These are phyloP conservation scores for Sinhomidia bicolor DNA, from an alignment of 2,888 invertebrate genomes.

Conservation along the genomic window DNA sequence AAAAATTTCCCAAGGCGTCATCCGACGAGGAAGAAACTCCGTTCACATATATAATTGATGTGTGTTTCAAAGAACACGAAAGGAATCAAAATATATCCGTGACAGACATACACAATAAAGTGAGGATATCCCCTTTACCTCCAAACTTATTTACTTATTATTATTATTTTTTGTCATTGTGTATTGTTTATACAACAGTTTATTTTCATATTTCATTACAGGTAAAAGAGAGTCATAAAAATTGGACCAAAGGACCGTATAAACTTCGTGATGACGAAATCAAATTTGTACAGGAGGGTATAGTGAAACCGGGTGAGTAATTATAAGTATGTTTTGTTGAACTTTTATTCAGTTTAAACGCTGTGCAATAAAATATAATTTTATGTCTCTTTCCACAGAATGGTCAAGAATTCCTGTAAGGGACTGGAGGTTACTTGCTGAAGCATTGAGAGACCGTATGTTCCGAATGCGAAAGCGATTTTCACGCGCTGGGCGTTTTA, in stretches of 20 bases:
- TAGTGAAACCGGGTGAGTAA: slow-evolving; percentile 58
- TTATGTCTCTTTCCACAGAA: slow-evolving; percentile 23
- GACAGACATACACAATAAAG: slow-evolving; percentile 46
- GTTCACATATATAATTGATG: slow-evolving; percentile 48
- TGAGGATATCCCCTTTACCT: no score
- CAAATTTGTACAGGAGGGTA: slow-evolving; percentile 64
- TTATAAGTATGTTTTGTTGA: not conserved
- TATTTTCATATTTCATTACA: not conserved
- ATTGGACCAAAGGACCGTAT: slow-evolving; percentile 66
- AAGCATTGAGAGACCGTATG: slow-evolving; percentile 50
- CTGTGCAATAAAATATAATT: not conserved
- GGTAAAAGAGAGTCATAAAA: slow-evolving; percentile 59
- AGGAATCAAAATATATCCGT: slow-evolving; percentile 39
- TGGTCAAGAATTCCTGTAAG: slow-evolving; percentile 55
- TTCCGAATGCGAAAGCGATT: slow-evolving; percentile 64
- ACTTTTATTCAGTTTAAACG: not conserved
- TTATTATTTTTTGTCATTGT: no score
- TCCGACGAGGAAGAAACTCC: slow-evolving; percentile 51
- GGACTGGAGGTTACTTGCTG: slow-evolving; percentile 61
- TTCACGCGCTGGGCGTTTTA: slow-evolving; percentile 14
- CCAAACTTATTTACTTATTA: no score
- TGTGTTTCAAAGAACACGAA: slow-evolving; percentile 62
- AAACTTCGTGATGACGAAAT: slow-evolving; percentile 62
- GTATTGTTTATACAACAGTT: no score
- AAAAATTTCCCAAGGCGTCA: slow-evolving; percentile 40